Base-by-base conservation (phyloP, 2,888 invertebrate species). In the Macropis europaea region DNA sequence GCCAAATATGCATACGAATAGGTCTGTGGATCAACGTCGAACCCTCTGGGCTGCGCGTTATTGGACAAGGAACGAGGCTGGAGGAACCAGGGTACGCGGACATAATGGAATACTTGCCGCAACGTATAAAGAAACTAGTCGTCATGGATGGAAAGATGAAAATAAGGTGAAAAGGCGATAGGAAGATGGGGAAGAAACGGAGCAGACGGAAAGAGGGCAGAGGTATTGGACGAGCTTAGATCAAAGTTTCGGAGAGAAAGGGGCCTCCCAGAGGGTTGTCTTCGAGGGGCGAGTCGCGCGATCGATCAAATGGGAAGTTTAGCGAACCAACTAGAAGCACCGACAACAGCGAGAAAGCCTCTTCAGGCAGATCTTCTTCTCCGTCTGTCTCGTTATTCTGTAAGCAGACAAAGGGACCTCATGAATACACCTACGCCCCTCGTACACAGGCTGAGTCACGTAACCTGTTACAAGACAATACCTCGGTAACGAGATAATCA, bases 321-420 rank as follows among this genome's bases (percentile, higher is more conserved):
- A 80, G 84, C 88, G 84, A 86, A 96, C 96, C 96, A 90, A 96
- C 95, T 90, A 95, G 92, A 88, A 96, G 91, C 91, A 95, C 95
- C 82, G 95, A 95, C 88, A 96, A 93, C 89, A 95, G 92, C 72
- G 95, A 95, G 88, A 95, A 94, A 84, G 95, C 93, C 89, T 95
- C 95, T 81, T 95, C 95, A 67, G 91, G 90, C 79, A 93, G 93
- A 75, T 93, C 92, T 86, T 94, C 93, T 86, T 93, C 93, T 84
- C 93, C 93, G 86, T 93, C 86, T 83, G 90, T 90, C 85, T 85
- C 84, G 82, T 90, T 88, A 79, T 83, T 87, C 90, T 90, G 87
- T 22, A 86, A 86, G 77, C 73, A 81, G 47, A 74, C 28, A 73
- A 81, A 66, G 15, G 42, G 9, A 57, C 45, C 34, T 9, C 13